phyloP scores from a whole-genome alignment of 2,888 invertebrate genomes.

The Acronicta alni region DNA sequence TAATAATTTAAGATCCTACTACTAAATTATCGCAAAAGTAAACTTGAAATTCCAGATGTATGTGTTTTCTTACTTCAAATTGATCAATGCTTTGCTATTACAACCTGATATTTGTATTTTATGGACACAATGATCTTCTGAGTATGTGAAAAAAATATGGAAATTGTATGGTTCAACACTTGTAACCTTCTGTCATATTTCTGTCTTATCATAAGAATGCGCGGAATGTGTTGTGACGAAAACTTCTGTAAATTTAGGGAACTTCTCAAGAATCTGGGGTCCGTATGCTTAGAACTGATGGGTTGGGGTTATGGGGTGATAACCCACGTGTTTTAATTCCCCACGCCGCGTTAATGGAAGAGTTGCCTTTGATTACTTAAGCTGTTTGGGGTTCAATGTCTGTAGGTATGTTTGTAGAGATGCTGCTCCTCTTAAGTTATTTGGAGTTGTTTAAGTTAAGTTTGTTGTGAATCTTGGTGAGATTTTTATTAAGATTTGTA shows the following conservation, averaged over 20 bases:
- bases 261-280: constrained; percentile 27
- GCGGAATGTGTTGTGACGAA: constrained; percentile 40
- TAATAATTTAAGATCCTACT: too few relatives aligned
- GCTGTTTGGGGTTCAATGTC: constrained; percentile 14
- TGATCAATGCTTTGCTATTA: too few relatives aligned
- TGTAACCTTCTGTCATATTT: not conserved
- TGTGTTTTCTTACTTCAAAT: too few relatives aligned
- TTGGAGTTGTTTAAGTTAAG: not conserved
- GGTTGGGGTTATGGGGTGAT: constrained; percentile 14
- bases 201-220: constrained; percentile 4
- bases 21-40: too few relatives aligned
- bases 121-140: too few relatives aligned
- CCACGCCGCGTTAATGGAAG: constrained; percentile 40
- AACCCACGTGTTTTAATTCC: constrained; percentile 41
- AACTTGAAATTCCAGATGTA: too few relatives aligned
- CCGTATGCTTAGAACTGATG: constrained; percentile 21
- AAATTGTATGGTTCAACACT: not conserved
- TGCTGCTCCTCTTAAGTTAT: constrained; percentile 11
- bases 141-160: too few relatives aligned
- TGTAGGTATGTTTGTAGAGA: constrained; percentile 20
- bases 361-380: constrained; percentile 50
- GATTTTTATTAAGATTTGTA: not conserved
- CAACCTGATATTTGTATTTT: too few relatives aligned
- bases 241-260: constrained; percentile 27
- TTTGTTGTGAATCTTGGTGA: not conserved